Evolutionary conservation across 2,113 vertebrate species (phyloP), one percentile per base, ranked within the genome.

Genomic region (Cichladusa arquata): DNA sequence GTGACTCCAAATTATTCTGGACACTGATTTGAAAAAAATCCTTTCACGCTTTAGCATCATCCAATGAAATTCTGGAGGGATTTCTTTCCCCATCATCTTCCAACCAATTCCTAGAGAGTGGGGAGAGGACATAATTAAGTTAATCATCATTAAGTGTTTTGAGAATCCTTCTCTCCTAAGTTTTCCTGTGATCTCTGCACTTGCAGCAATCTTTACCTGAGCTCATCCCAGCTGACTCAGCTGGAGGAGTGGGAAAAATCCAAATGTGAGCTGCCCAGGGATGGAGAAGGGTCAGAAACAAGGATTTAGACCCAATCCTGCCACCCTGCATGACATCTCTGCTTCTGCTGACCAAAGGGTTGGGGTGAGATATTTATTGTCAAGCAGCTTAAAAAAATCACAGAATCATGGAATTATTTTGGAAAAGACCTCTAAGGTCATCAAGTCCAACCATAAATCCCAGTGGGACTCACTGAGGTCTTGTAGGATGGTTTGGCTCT

Each of bases 271-370:
- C 15, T 14, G 12, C 14, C 36, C 31, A 48, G 33, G 56, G 34
- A 29, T 28, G 47, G 18, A 71, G 57, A 44, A 74, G 33, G 9
- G 33, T 33, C 1, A 0, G 70, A 71, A 67, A 33, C 5, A 40
- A 71, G 26, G n/a, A 47, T 51, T 90, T 54, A 33, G 14, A 38
- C 6, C 18, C 2, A 6, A 1, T 23, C 7, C 13, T 36, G 5
- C 33, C 0, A 0, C 26, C 33, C 12, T 19, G 48, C 36, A 9
- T 40, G 38, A 24, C 19, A 45, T n/a, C 70, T 78, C 42, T 53
- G 64, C 20, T 64, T 44, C 67, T 73, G 20, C 6, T 13, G 40
- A 34, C 12, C 4, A 17, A 56, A 57, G 3, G 5, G 1, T 38
- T 33, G 56, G 44, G 42, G 10, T 42, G 57, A 15, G 40, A 13